A percentile compares a stretch with the other conserved stretches of the same genome.
Conservation (phyloP, 2,888 invertebrate species). For the Fragum whitleyi region DNA sequence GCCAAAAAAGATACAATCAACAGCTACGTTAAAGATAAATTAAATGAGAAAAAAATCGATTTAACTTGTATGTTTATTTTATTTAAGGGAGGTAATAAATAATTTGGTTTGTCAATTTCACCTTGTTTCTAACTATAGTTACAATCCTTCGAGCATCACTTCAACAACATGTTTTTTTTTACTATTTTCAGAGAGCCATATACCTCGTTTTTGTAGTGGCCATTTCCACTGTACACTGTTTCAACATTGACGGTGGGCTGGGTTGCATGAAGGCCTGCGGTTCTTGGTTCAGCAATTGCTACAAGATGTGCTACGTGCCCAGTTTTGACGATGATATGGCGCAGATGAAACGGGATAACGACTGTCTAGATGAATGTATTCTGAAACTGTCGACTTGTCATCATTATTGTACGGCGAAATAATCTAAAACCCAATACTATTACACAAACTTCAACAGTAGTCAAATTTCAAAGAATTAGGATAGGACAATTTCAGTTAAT, state of each 20-base stretch:
- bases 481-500: too few species aligned
- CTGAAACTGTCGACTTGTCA: conserved; percentile 51
- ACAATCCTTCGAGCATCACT: too few species aligned
- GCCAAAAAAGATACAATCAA: too few species aligned
- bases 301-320: conserved; percentile 43
- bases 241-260: conserved; percentile 38
- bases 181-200: conserved; percentile 15
- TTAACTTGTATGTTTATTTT: too few species aligned
- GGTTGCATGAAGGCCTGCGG: conserved; percentile 55
- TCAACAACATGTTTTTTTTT: too few species aligned
- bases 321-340: conserved; percentile 16
- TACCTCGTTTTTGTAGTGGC: conserved; percentile 1
- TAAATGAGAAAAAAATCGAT: too few species aligned
- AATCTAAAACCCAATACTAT: neutral
- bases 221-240: conserved; percentile 18
- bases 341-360: conserved; percentile 40
- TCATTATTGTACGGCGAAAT: conserved; percentile 41
- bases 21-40: too few species aligned
- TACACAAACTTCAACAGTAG: too few species aligned
- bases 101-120: too few species aligned
- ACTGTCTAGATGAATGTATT: conserved; percentile 59
- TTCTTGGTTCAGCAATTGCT: conserved; percentile 56
- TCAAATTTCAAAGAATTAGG: too few species aligned
- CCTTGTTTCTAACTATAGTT: too few species aligned
- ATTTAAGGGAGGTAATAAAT: too few species aligned